Evolutionary conservation across 1,140 invertebrate species (phyloP).

Genomic region (Penaeus indicus): DNA sequence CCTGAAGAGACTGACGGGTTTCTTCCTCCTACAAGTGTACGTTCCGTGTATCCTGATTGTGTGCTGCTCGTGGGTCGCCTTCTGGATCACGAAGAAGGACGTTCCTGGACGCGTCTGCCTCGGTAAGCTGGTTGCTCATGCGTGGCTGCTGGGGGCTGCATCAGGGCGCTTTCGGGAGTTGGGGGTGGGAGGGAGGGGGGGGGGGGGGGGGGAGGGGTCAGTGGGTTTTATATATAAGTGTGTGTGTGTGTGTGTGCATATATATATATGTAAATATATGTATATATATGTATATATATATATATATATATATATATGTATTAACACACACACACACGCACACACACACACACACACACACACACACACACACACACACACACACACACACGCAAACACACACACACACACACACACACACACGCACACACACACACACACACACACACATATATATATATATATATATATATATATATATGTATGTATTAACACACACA

Average conservation of each 20-base stretch:
- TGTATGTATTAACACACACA: too few relatives aligned
- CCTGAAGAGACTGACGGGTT: conserved; percentile 74
- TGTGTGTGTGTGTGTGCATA: background rate
- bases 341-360: background rate
- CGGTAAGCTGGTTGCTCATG: conserved; percentile 70
- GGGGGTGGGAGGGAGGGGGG: background rate
- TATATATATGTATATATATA: conserved; percentile 43
- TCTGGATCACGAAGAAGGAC: conserved; percentile 78
- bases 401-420: too few relatives aligned
- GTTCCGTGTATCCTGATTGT: conserved; percentile 77
- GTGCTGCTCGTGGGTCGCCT: conserved; percentile 77
- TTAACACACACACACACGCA: too few relatives aligned
- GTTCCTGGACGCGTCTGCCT: conserved; percentile 76
- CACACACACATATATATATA: too few relatives aligned
- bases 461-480: too few relatives aligned
- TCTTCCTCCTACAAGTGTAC: conserved; percentile 77
- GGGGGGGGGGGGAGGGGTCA: background rate
- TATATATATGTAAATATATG: conserved; percentile 27
- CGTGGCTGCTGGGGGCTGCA: too few relatives aligned
- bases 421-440: too few relatives aligned
- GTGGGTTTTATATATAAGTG: too few relatives aligned
- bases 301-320: conserved; percentile 21
- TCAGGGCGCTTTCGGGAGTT: background rate
- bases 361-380: conserved; percentile 6
- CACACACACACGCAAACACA: background rate